Percentiles rank a stretch among this genome's conserved stretches.
Conservation (phyloP, 2,797 vertebrate species). For the Halcyon smyrnensis region DNA sequence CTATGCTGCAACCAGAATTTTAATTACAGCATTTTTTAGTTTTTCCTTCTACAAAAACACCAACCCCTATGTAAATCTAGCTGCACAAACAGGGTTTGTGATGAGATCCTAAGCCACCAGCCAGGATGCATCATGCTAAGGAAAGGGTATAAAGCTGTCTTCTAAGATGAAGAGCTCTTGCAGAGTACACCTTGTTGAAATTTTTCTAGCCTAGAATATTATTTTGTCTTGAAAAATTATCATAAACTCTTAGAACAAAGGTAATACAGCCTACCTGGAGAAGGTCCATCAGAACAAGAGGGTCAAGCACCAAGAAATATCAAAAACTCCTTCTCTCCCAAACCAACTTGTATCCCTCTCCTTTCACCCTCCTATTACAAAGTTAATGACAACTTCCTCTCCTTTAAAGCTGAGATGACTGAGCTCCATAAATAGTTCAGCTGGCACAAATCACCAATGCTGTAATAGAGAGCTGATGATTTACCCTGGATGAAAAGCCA, state of each 20-base stretch:
- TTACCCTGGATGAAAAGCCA: not conserved
- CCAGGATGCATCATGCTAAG: not conserved
- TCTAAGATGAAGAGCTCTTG: not conserved
- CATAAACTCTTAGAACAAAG: not conserved
- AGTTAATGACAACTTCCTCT: not conserved
- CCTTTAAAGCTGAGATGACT: not conserved
- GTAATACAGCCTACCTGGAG: not conserved
- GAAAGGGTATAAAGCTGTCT: not conserved
- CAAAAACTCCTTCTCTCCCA: fast-evolving
- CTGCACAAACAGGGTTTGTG: not conserved
- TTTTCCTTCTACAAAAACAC: not conserved
- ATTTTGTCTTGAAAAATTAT: not conserved
- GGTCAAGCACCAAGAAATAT: not conserved
- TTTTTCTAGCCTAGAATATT: not conserved
- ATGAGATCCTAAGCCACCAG: not conserved
- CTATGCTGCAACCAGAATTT: not conserved
- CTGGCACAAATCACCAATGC: not conserved
- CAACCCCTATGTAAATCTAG: not conserved
- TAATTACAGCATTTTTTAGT: not conserved
- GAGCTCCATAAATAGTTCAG: not conserved
- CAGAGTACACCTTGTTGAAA: not conserved
- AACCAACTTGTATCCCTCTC: not conserved
- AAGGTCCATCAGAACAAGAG: not conserved
- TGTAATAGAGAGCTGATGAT: not conserved
- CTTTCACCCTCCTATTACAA: not conserved